phyloP scores from a whole-genome alignment of 92 coral and sea anemone genomes.

The Actinernus sp. region DNA sequence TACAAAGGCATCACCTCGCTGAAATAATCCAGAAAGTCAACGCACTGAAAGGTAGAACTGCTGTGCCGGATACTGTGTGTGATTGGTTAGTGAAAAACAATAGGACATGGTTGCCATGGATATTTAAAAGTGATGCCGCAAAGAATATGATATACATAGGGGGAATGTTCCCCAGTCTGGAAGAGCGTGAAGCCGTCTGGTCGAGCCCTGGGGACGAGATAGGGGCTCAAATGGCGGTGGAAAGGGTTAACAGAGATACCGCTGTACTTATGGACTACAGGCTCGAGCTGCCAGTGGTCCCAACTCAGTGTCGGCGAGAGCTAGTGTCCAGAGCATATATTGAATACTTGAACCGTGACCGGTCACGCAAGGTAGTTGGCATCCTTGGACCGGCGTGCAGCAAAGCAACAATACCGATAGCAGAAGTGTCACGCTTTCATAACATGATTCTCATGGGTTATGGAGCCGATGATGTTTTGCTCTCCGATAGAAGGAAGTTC shows the following conservation, averaged over 20 bases:
- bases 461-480: constrained; percentile 78
- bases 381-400: constrained; percentile 86
- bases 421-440: constrained; percentile 71
- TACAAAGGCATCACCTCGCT: constrained; percentile 39
- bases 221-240: constrained; percentile 79
- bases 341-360: constrained; percentile 60
- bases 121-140: constrained; percentile 29
- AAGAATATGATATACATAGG: constrained; percentile 62
- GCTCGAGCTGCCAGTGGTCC: constrained; percentile 50
- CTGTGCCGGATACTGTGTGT: constrained; percentile 48
- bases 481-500: constrained; percentile 68
- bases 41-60: constrained; percentile 1
- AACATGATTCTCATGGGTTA: constrained; percentile 84
- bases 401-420: constrained; percentile 76
- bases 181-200: constrained; percentile 79
- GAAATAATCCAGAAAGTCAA: constrained; percentile 38
- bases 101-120: constrained; percentile 67
- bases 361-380: constrained; percentile 59
- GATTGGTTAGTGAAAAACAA: constrained; percentile 68
- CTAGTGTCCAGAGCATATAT: constrained; percentile 71
- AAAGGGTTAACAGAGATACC: constrained; percentile 58
- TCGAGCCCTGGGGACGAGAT: constrained; percentile 84
- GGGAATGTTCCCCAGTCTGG: constrained; percentile 83
- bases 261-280: constrained; percentile 36
- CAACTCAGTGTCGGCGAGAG: constrained; percentile 84